Percentiles rank a stretch among this genome's conserved stretches.
Evolutionary conservation across 2,797 vertebrate genomes (phyloP).

Genomic region (Knipowitschia caucasica): DNA sequence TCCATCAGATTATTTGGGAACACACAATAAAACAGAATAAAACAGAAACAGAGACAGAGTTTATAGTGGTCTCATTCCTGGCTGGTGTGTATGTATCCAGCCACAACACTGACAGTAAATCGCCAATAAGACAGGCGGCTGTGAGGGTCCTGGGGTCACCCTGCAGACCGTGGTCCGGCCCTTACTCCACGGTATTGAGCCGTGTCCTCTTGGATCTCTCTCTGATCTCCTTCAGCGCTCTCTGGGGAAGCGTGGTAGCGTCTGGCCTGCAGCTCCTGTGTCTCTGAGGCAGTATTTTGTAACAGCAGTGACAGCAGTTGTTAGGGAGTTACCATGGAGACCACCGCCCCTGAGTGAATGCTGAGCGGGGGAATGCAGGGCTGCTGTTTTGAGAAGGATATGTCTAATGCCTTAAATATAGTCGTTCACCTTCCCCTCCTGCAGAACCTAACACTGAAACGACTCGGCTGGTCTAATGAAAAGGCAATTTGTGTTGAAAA

Average conservation of each 20-base stretch:
- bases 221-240: slow-evolving; percentile 10
- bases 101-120: too few species aligned
- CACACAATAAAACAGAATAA: too few species aligned
- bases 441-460: slow-evolving; percentile 9
- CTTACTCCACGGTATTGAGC: slow-evolving; percentile 10
- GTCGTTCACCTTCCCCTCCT: too few species aligned
- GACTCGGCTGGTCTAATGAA: slow-evolving; percentile 1
- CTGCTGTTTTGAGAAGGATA: slow-evolving; percentile 35
- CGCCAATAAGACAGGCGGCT: not conserved
- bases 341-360: slow-evolving; percentile 59
- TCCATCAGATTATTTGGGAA: too few species aligned
- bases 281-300: slow-evolving; percentile 20
- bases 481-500: slow-evolving; percentile 2
- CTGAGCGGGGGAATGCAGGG: slow-evolving; percentile 47
- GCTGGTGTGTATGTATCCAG: too few species aligned
- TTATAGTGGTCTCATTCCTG: too few species aligned
- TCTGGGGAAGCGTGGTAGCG: slow-evolving; percentile 23
- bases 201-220: slow-evolving; percentile 9
- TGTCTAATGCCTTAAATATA: slow-evolving; percentile 14
- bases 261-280: slow-evolving; percentile 8
- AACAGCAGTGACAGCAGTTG: slow-evolving; percentile 55
- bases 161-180: not conserved
- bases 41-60: too few species aligned
- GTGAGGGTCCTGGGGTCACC: not conserved
- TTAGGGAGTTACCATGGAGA: slow-evolving; percentile 75